These are phyloP conservation scores for Platichthys flesus DNA, from an alignment of 2,113 vertebrate genomes.

Conservation along the genomic window DNA sequence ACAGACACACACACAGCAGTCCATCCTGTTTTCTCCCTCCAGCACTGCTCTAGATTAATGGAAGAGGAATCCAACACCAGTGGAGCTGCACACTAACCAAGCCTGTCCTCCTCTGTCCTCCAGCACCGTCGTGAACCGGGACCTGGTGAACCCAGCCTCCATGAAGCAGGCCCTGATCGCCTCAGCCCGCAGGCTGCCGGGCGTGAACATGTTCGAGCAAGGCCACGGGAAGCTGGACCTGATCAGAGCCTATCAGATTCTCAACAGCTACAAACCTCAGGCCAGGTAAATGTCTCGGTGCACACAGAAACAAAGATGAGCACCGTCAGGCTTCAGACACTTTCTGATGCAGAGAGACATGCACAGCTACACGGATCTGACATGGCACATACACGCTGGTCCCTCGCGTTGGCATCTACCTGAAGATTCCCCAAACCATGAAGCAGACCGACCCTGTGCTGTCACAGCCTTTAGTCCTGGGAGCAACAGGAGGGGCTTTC, in stretches of 20 bases:
- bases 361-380: too few species aligned
- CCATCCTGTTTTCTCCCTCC: slow-evolving; percentile 3
- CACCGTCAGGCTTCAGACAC: too few species aligned
- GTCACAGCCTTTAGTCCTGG: too few species aligned
- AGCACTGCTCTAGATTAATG: slow-evolving; percentile 6
- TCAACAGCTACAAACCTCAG: slow-evolving; percentile 97
- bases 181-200: slow-evolving; percentile 94
- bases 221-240: slow-evolving; percentile 98
- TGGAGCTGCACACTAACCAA: slow-evolving; percentile 5
- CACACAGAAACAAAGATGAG: not conserved
- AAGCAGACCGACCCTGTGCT: too few species aligned
- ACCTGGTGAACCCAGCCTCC: slow-evolving; percentile 96
- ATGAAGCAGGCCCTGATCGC: slow-evolving; percentile 99
- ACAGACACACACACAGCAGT: not conserved
- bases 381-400: too few species aligned
- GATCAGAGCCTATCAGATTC: slow-evolving; percentile 95
- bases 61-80: slow-evolving; percentile 28
- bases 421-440: too few species aligned
- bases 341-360: too few species aligned
- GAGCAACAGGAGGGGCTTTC: too few species aligned
- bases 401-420: too few species aligned
- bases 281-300: slow-evolving; percentile 85
- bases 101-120: slow-evolving; percentile 24
- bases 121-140: slow-evolving; percentile 95
- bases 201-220: slow-evolving; percentile 99